These are phyloP conservation scores for Nesogale talazaci DNA, from an alignment of 2,113 vertebrate species.

Conservation along the genomic window DNA sequence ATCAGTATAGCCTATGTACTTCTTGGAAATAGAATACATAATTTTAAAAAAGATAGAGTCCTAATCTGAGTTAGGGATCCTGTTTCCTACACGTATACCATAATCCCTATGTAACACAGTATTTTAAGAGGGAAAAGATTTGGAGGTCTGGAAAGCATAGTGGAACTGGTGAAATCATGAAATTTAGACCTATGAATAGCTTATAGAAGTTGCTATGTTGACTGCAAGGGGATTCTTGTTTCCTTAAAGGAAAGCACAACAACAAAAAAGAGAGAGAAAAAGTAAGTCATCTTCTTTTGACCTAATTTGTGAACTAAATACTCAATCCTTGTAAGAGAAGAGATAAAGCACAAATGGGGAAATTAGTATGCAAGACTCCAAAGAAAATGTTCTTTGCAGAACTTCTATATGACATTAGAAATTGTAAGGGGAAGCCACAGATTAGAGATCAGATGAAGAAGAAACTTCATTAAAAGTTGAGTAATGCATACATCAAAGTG, in stretches of 20 bases:
- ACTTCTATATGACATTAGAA: too few relatives aligned
- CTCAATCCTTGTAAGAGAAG: too few relatives aligned
- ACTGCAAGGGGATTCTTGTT: neutral
- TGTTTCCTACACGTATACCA: neutral
- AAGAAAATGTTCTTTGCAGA: too few relatives aligned
- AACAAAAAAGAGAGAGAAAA: neutral
- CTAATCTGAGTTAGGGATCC: neutral
- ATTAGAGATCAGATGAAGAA: too few relatives aligned
- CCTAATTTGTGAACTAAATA: too few relatives aligned
- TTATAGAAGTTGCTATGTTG: slow-evolving; percentile 5
- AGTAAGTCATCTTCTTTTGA: too few relatives aligned
- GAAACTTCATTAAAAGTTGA: too few relatives aligned
- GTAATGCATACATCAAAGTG: too few relatives aligned
- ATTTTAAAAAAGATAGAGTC: slow-evolving; percentile 25
- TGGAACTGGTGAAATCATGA: neutral
- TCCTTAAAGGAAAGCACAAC: neutral
- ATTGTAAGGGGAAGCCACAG: too few relatives aligned
- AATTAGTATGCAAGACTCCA: too few relatives aligned
- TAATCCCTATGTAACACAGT: neutral
- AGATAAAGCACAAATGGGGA: too few relatives aligned
- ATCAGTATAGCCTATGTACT: neutral
- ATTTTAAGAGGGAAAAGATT: slow-evolving; percentile 11
- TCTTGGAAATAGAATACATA: neutral
- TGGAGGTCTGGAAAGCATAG: slow-evolving; percentile 23
- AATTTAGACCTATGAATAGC: neutral